These are phyloP conservation scores for Phyto melanocephala DNA, from an alignment of 2,888 invertebrate genomes.

Conservation along the genomic window DNA sequence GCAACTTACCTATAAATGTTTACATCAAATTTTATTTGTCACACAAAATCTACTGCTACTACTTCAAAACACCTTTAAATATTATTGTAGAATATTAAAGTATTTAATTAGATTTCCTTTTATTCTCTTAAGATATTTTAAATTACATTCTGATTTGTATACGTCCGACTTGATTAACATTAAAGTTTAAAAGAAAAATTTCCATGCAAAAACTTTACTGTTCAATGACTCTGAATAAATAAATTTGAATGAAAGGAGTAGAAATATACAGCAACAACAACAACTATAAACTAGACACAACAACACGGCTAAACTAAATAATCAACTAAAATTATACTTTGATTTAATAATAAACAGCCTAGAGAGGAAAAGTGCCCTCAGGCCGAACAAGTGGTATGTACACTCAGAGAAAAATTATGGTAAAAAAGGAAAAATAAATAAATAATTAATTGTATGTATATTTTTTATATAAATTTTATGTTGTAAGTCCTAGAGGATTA, in stretches of 20 bases:
- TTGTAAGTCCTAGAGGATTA: too few relatives aligned
- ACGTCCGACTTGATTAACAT: background rate
- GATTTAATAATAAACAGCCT: conserved; percentile 19
- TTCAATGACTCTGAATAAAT: conserved; percentile 5
- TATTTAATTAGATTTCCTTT: too few relatives aligned
- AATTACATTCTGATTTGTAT: too few relatives aligned
- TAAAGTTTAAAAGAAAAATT: background rate
- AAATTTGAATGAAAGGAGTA: background rate
- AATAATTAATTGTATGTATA: too few relatives aligned
- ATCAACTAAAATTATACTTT: conserved; percentile 9
- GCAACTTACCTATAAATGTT: too few relatives aligned
- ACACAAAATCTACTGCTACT: too few relatives aligned
- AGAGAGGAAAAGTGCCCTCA: background rate
- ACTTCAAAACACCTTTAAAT: too few relatives aligned
- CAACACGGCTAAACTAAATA: background rate
- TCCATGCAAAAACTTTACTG: background rate
- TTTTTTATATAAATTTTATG: too few relatives aligned
- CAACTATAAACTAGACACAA: background rate
- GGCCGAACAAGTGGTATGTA: background rate
- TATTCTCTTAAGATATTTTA: too few relatives aligned
- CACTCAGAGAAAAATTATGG: background rate
- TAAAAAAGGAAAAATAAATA: background rate
- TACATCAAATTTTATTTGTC: too few relatives aligned
- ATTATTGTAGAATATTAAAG: too few relatives aligned
- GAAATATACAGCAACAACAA: background rate